Evolutionary conservation across 2,888 invertebrate genomes (phyloP).

Genomic region (Folsomia manolachei): DNA sequence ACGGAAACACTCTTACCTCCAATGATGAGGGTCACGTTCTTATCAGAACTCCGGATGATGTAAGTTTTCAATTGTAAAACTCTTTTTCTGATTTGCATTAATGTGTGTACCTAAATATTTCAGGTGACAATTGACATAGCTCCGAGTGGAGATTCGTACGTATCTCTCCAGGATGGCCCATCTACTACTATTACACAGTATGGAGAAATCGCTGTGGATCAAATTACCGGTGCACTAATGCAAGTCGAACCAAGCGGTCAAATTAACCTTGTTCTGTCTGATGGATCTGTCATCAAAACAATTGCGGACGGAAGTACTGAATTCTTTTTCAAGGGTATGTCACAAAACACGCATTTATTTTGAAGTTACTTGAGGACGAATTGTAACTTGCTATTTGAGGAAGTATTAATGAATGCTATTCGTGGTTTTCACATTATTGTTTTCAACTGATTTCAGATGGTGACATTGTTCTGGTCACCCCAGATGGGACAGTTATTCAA

Average conservation of each 20-base stretch:
- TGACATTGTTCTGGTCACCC: not conserved
- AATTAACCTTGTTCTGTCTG: not conserved
- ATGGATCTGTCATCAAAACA: not conserved
- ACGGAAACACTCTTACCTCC: not conserved
- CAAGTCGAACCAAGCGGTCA: not conserved
- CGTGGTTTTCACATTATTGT: no score
- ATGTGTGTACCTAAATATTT: no score
- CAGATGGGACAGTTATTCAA: not conserved
- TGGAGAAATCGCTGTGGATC: not conserved
- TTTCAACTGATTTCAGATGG: no score
- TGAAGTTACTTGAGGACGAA: not conserved
- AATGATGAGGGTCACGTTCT: not conserved
- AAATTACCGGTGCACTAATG: not conserved
- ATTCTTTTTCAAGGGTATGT: not conserved
- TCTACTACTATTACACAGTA: not conserved
- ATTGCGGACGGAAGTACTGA: not conserved
- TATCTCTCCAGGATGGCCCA: not conserved
- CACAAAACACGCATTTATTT: not conserved
- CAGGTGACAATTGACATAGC: not conserved
- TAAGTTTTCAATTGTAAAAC: not conserved
- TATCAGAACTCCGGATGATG: not conserved
- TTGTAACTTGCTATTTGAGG: not conserved
- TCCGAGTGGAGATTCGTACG: not conserved
- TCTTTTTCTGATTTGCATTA: not conserved
- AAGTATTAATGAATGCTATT: no score